Conservation (phyloP, 2,113 vertebrate genomes). For the Thamnophis sirtalis region DNA sequence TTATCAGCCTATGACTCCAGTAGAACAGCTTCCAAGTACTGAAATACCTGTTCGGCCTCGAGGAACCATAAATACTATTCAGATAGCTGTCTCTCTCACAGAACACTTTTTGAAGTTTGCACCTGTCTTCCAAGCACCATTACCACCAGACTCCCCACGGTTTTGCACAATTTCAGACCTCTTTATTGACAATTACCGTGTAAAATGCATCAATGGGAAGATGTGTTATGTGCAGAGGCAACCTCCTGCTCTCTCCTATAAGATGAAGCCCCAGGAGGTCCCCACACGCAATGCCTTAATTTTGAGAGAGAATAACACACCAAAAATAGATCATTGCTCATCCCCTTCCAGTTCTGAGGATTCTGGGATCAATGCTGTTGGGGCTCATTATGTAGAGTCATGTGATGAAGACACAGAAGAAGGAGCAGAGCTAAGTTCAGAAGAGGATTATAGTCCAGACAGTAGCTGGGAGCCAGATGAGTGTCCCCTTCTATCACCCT, state of each 20-base stretch:
- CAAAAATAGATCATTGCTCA: constrained; percentile 91
- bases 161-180: constrained; percentile 94
- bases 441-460: constrained; percentile 88
- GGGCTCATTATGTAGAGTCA: constrained; percentile 88
- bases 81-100: constrained; percentile 86
- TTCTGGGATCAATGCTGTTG: constrained; percentile 92
- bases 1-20: constrained; percentile 96
- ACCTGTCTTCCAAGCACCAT: constrained; percentile 85
- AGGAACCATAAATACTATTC: constrained; percentile 80
- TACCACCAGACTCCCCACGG: constrained; percentile 83
- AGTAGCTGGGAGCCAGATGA: constrained; percentile 94
- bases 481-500: constrained; percentile 86
- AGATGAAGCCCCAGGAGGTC: constrained; percentile 58
- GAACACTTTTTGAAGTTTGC: constrained; percentile 91
- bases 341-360: constrained; percentile 96
- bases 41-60: constrained; percentile 77
- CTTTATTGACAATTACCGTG: constrained; percentile 93
- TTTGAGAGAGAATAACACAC: constrained; percentile 76
- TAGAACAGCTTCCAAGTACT: constrained; percentile 91
- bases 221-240: constrained; percentile 97
- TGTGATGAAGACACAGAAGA: constrained; percentile 92
- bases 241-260: constrained; percentile 60
- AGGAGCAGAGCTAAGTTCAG: constrained; percentile 78
- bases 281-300: constrained; percentile 66
- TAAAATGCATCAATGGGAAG: constrained; percentile 96